phyloP scores from a whole-genome alignment of 2,113 vertebrate species.

The Nestor notabilis region DNA sequence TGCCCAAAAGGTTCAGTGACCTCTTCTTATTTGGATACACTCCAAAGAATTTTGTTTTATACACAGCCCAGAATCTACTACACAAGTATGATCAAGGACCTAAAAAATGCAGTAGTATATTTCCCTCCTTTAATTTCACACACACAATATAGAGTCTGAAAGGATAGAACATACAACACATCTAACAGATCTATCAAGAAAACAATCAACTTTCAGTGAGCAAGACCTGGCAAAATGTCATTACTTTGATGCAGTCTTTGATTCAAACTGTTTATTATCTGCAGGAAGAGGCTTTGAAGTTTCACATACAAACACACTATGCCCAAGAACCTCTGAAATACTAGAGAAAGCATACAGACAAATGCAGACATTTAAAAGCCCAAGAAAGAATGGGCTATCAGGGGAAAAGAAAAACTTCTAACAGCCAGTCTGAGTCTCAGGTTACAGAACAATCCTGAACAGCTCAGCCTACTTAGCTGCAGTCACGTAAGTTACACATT shows the following conservation, averaged over 20 bases:
- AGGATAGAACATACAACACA: neutral
- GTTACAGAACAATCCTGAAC: neutral
- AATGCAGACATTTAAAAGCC: neutral
- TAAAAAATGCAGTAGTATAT: neutral
- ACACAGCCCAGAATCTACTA: neutral
- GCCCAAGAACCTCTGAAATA: neutral
- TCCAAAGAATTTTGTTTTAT: neutral
- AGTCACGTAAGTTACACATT: accelerated
- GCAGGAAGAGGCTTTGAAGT: neutral
- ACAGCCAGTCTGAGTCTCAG: neutral
- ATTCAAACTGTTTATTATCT: neutral
- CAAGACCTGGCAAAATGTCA: neutral
- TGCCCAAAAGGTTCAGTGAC: neutral
- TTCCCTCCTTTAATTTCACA: neutral
- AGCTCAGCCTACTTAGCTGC: neutral
- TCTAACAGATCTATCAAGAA: neutral
- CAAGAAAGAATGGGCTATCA: neutral
- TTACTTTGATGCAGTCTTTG: neutral
- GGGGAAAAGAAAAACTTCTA: neutral
- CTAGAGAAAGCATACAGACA: neutral
- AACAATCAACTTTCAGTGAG: neutral
- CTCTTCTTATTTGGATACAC: neutral
- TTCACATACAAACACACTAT: neutral
- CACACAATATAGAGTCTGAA: accelerated
- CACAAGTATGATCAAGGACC: neutral